phyloP scores from a whole-genome alignment of 2,888 invertebrate species.

The Drosophila robusta region DNA sequence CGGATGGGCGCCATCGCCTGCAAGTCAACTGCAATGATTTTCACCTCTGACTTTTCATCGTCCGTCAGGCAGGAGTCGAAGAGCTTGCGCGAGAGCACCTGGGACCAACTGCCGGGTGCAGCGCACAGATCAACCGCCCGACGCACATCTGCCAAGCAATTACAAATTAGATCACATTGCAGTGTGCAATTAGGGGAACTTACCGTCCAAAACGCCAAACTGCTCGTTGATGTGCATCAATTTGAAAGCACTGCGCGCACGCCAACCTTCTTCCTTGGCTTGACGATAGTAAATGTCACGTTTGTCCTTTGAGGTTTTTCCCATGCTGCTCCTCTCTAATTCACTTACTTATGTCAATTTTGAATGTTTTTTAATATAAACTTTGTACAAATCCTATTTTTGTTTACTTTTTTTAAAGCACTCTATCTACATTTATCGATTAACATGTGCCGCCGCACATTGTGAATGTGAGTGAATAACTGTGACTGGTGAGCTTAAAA shows the following conservation, averaged over 20 bases:
- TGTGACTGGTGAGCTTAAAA: neutral
- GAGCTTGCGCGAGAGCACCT: conserved; percentile 95
- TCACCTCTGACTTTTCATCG: conserved; percentile 86
- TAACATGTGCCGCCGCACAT: neutral
- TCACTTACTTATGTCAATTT: neutral
- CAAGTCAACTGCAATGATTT: conserved; percentile 98
- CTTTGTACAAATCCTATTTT: neutral
- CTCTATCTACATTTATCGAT: conserved; percentile 7
- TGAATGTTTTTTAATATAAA: neutral
- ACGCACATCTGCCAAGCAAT: conserved; percentile 88
- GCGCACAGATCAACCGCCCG: conserved; percentile 99
- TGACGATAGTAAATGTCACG: conserved; percentile 98
- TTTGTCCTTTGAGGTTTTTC: conserved; percentile 98
- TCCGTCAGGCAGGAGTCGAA: conserved; percentile 85
- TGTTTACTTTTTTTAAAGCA: neutral
- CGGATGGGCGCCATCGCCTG: conserved; percentile 99
- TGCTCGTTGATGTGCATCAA: conserved; percentile 97
- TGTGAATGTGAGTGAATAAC: neutral
- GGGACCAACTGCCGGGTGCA: conserved; percentile 99
- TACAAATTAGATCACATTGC: neutral
- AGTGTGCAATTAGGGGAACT: conserved; percentile 1
- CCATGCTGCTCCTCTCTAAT: conserved; percentile 88
- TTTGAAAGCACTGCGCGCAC: conserved; percentile 99
- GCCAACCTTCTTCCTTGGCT: conserved; percentile 99
- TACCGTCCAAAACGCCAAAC: conserved; percentile 94